phyloP scores from a whole-genome alignment of 2,797 vertebrate species.

The Tragopan temminckii region DNA sequence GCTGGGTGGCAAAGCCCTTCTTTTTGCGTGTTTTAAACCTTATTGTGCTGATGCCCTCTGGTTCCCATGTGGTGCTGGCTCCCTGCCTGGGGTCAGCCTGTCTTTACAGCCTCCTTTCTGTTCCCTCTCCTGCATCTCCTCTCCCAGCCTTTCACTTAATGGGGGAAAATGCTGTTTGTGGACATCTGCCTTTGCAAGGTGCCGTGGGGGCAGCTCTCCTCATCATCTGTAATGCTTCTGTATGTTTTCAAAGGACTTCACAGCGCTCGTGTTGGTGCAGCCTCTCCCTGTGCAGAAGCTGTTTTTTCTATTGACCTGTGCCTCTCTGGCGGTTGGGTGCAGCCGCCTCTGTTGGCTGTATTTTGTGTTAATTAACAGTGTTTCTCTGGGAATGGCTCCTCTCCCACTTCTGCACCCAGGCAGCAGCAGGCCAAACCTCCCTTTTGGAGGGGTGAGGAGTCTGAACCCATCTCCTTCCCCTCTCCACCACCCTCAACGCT shows the following conservation, averaged over 20 bases:
- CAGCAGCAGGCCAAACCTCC: neutral
- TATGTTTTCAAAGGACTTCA: neutral
- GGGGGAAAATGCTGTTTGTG: neutral
- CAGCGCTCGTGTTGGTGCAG: neutral
- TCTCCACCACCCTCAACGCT: neutral
- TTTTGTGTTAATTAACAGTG: neutral
- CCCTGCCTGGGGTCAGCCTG: neutral
- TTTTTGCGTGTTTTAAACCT: neutral
- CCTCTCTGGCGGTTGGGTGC: neutral
- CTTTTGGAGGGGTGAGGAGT: accelerated
- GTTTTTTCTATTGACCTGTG: neutral
- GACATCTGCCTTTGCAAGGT: neutral
- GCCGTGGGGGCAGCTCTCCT: accelerated
- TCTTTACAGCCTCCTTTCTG: accelerated
- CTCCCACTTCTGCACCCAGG: neutral
- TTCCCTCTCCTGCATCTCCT: neutral
- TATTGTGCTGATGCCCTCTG: neutral
- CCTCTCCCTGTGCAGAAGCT: neutral
- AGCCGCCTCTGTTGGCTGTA: neutral
- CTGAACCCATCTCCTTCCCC: neutral
- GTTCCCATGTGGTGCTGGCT: neutral
- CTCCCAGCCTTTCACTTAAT: neutral
- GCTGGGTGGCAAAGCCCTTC: neutral
- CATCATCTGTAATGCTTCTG: neutral
- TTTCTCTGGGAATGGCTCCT: neutral